Conservation (phyloP, 2,888 invertebrate genomes). For the Diaperis boleti region DNA sequence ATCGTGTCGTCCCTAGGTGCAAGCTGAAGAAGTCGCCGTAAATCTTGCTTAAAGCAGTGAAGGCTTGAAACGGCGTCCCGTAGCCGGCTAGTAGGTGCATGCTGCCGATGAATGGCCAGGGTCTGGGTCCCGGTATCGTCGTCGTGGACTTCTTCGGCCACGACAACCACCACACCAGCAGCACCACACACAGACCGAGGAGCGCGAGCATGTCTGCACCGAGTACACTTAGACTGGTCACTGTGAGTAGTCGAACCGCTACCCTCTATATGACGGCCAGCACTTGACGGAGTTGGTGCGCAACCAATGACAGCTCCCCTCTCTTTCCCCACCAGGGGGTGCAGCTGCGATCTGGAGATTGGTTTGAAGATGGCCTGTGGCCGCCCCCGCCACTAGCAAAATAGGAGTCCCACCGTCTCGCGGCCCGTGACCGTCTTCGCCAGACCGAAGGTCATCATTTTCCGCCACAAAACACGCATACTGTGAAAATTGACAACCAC, state of each 20-base stretch:
- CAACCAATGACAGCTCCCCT: constrained; percentile 60
- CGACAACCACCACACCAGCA: constrained; percentile 59
- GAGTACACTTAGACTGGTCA: constrained; percentile 58
- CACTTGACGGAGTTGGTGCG: constrained; percentile 57
- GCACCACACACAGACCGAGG: constrained; percentile 60
- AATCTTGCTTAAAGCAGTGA: constrained; percentile 75
- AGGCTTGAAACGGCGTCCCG: constrained; percentile 79
- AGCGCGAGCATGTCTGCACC: constrained; percentile 63
- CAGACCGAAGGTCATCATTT: constrained; percentile 46
- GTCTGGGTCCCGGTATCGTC: constrained; percentile 75
- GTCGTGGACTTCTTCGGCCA: constrained; percentile 48
- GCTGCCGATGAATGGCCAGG: constrained; percentile 79
- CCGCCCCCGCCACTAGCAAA: constrained; percentile 55
- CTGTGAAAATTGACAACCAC: constrained; percentile 50
- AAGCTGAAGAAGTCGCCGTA: constrained; percentile 82
- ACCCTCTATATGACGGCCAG: constrained; percentile 63
- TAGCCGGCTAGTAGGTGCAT: constrained; percentile 75
- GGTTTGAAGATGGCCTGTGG: constrained; percentile 55
- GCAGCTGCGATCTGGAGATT: constrained; percentile 59
- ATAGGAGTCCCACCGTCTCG: constrained; percentile 41
- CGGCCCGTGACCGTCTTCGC: constrained; percentile 32
- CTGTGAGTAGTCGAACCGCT: constrained; percentile 62
- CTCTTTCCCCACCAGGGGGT: constrained; percentile 63
- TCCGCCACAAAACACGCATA: constrained; percentile 34
- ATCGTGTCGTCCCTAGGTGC: constrained; percentile 76